Conservation (phyloP, 2,797 vertebrate genomes). For the Hydrolagus colliei region DNA sequence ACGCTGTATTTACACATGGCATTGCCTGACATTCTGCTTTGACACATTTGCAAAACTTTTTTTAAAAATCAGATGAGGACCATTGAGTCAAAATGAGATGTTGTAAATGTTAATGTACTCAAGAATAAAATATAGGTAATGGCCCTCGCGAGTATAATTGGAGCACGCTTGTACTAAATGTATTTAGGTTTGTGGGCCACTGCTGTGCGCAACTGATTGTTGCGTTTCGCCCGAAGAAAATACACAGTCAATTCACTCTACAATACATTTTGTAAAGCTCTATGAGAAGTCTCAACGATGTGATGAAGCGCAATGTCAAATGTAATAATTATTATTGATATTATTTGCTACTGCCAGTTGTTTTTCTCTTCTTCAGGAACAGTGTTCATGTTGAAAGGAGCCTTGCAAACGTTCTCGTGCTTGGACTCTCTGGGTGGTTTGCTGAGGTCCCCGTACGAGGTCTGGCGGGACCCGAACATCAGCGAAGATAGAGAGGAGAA, state of each 20-base stretch:
- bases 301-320: too few relatives aligned
- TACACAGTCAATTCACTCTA: too few relatives aligned
- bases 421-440: constrained; percentile 76
- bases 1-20: not conserved
- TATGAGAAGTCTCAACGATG: too few relatives aligned
- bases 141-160: not conserved
- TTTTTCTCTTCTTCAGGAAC: constrained; percentile 59
- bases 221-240: too few relatives aligned
- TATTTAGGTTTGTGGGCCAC: too few relatives aligned
- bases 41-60: too few relatives aligned
- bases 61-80: too few relatives aligned
- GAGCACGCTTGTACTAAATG: too few relatives aligned
- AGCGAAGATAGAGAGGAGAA: constrained; percentile 73
- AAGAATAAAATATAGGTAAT: not conserved
- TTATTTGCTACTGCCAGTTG: not conserved
- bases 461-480: constrained; percentile 77
- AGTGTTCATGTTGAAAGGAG: constrained; percentile 82
- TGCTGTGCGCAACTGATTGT: too few relatives aligned
- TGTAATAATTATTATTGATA: too few relatives aligned
- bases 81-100: not conserved
- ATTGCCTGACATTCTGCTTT: not conserved
- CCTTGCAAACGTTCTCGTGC: constrained; percentile 76
- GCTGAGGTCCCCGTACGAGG: constrained; percentile 78
- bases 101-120: not conserved
- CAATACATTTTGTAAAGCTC: too few relatives aligned